Percentiles rank a stretch among this genome's conserved stretches.
Conservation (phyloP, 2,797 vertebrate genomes). For the Lepus oiostolus region DNA sequence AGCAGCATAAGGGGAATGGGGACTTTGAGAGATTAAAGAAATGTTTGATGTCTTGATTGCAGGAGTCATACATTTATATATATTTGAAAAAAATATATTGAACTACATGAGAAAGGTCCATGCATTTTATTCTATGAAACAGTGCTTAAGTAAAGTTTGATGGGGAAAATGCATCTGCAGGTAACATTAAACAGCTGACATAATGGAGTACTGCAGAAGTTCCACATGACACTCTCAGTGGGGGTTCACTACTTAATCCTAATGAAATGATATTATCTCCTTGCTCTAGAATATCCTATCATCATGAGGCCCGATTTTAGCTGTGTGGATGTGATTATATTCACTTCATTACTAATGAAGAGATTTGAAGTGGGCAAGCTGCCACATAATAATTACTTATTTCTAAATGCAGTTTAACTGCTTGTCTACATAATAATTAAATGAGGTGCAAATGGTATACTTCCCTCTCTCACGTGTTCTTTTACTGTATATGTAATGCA, state of each 20-base stretch:
- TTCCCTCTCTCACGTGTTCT: neutral
- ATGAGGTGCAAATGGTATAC: neutral
- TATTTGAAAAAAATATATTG: neutral
- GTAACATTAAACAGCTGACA: neutral
- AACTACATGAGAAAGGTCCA: neutral
- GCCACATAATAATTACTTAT: slow-evolving; percentile 14
- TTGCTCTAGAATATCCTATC: slow-evolving; percentile 10
- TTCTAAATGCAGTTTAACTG: slow-evolving; percentile 2
- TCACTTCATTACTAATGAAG: slow-evolving; percentile 12
- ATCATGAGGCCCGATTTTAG: neutral
- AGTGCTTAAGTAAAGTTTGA: neutral
- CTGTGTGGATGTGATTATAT: neutral
- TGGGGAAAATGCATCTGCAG: neutral
- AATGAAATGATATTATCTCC: neutral
- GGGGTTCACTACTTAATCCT: neutral
- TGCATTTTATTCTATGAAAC: slow-evolving; percentile 16
- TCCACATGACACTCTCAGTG: neutral
- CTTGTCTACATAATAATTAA: neutral
- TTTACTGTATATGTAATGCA: neutral
- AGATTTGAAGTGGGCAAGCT: slow-evolving; percentile 25
- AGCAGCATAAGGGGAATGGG: fast-evolving
- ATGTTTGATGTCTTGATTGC: neutral
- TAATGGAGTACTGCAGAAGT: neutral
- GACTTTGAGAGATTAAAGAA: neutral
- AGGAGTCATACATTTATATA: neutral